Conservation (phyloP, 2,888 invertebrate species). For the Myopa tessellatipennis region DNA sequence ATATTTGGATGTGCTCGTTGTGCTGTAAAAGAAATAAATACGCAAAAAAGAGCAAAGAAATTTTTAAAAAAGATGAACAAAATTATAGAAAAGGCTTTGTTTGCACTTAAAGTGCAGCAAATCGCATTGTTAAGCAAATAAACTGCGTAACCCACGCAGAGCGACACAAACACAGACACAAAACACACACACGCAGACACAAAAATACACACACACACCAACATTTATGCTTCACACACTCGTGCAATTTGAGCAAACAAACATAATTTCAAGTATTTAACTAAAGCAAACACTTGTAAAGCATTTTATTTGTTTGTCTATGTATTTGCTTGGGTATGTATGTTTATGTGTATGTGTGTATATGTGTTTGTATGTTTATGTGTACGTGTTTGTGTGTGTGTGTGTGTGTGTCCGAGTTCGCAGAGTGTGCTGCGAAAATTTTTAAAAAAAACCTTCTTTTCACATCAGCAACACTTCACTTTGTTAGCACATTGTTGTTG, state of each 20-base stretch:
- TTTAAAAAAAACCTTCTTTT: background rate
- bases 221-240: constrained; percentile 51
- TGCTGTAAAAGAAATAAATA: background rate
- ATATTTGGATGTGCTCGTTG: constrained; percentile 5
- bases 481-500: constrained; percentile 29
- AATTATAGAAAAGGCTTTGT: background rate
- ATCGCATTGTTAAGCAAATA: constrained; percentile 35
- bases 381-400: background rate
- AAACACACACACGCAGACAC: constrained; percentile 6
- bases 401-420: background rate
- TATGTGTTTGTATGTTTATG: constrained; percentile 15
- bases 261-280: constrained; percentile 46
- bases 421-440: background rate
- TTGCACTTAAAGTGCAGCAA: constrained; percentile 36
- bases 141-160: constrained; percentile 16
- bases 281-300: constrained; percentile 47
- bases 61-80: background rate
- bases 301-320: constrained; percentile 44
- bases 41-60: background rate
- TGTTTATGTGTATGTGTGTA: background rate
- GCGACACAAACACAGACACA: background rate
- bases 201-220: constrained; percentile 4
- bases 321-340: constrained; percentile 25
- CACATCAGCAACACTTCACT: constrained; percentile 29
- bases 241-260: constrained; percentile 33